phyloP scores from a whole-genome alignment of 2,888 invertebrate species.

The Volucella inflata region DNA sequence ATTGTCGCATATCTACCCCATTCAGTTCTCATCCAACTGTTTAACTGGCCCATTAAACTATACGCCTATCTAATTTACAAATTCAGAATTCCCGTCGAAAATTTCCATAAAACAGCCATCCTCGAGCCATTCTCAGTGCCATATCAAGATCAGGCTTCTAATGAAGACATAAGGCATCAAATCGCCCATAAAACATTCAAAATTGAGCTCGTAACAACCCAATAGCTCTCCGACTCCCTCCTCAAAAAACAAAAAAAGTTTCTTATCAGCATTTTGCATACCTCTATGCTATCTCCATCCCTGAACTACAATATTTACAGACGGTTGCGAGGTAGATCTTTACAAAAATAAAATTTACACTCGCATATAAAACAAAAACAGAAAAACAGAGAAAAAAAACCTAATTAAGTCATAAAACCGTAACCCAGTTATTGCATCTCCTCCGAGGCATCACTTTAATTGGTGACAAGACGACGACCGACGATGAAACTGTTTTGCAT shows the following conservation, averaged over 20 bases:
- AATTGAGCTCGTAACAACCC: slow-evolving; percentile 34
- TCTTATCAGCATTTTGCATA: slow-evolving; percentile 60
- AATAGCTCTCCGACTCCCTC: slow-evolving; percentile 14
- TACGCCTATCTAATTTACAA: slow-evolving; percentile 66
- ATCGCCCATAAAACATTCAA: slow-evolving; percentile 67
- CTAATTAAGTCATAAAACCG: slow-evolving; percentile 74
- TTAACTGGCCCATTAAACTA: slow-evolving; percentile 60
- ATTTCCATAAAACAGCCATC: slow-evolving; percentile 67
- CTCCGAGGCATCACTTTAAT: slow-evolving; percentile 70
- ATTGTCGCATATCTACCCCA: slow-evolving; percentile 29
- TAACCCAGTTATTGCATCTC: slow-evolving; percentile 60
- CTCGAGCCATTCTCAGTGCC: slow-evolving; percentile 38
- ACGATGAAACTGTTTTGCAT: slow-evolving; percentile 65
- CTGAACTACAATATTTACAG: not conserved
- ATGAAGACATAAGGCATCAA: slow-evolving; percentile 72
- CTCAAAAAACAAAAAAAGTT: slow-evolving; percentile 3
- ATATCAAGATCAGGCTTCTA: slow-evolving; percentile 51
- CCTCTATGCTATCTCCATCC: not conserved
- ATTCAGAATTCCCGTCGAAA: slow-evolving; percentile 57
- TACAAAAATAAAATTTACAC: too few species aligned
- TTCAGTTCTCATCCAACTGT: slow-evolving; percentile 27
- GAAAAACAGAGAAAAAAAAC: slow-evolving; percentile 26
- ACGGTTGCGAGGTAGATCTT: slow-evolving; percentile 1
- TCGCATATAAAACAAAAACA: slow-evolving; percentile 54
- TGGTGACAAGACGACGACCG: slow-evolving; percentile 52